Base-by-base conservation (phyloP, 2,113 vertebrate genomes). In the Forbesichthys agassizii region DNA sequence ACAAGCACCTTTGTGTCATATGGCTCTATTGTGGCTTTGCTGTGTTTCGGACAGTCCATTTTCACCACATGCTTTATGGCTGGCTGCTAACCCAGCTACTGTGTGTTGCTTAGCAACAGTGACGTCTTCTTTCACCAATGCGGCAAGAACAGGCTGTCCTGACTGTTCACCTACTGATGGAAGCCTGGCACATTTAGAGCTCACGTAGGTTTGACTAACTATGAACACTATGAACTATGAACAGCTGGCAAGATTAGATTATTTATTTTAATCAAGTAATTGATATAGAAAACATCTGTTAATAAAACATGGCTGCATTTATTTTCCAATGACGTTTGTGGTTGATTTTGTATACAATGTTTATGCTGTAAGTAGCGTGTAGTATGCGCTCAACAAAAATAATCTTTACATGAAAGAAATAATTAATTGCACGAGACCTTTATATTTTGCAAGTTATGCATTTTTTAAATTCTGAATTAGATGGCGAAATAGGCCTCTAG, bases 71-170 rank as follows among this genome's bases (percentile, higher is more conserved):
- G 69, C 76, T 89, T 86, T 79, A 84, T 75, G 85, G 77, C 71
- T 36, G 61, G 60, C 69, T 64, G 79, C 77, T 79, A 81, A 80
- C 78, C 18, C 1, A 47, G 76, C 78, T 82, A 66, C 73, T 69
- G 76, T 79, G 73, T 81, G 91, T 93, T 90, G 85, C 92, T 88
- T 90, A 69, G 92, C 85, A 90, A 93, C 91, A 61, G 68, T 68
- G 58, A 12, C 70, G 57, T 55, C 56, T 61, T 79, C 58, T 54
- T 72, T 55, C 77, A 77, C 73, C 84, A 86, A 84, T 90, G 89
- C 87, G 75, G 85, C 86, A 89, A 71, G 75, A 66, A 55, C 64
- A 77, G 67, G 69, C 66, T n/a, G 75, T 59, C 51, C 65, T 13
- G 61, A 18, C 69, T 81, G 68, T 48, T 57, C 70, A 80, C 62